Percentiles rank a stretch among this genome's conserved stretches.
Conservation (phyloP, 2,888 invertebrate species). For the Polydrusus cervinus region DNA sequence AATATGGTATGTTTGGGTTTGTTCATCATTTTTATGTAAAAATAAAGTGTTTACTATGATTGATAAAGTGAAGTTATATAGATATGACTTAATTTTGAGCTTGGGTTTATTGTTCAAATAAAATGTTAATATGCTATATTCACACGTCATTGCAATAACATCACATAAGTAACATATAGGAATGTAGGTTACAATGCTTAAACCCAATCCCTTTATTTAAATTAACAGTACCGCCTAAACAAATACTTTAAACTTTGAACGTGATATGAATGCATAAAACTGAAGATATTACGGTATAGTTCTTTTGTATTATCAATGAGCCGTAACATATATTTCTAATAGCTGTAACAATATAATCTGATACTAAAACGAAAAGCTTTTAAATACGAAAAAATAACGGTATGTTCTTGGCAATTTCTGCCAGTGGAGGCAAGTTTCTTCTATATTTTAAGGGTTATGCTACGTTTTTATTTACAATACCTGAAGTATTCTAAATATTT, state of each 20-base stretch:
- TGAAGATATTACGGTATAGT: slow-evolving; percentile 45
- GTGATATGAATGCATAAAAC: slow-evolving; percentile 28
- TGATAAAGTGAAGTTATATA: too few species aligned
- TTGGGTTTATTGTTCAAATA: too few species aligned
- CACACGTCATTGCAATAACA: not conserved
- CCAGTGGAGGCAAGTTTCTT: too few species aligned
- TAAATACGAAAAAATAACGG: slow-evolving; percentile 8
- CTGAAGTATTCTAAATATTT: too few species aligned
- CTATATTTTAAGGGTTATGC: too few species aligned
- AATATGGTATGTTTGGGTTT: too few species aligned
- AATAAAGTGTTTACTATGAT: too few species aligned
- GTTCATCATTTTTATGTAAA: too few species aligned
- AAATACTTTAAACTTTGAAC: slow-evolving; percentile 5
- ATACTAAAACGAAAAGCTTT: slow-evolving; percentile 21
- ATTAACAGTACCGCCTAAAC: slow-evolving; percentile 27
- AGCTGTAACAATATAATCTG: slow-evolving; percentile 17
- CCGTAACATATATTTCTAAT: slow-evolving; percentile 38
- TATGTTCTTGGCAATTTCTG: not conserved
- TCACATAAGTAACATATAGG: not conserved
- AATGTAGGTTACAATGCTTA: slow-evolving; percentile 21
- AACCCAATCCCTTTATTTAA: slow-evolving; percentile 31
- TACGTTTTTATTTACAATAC: too few species aligned
- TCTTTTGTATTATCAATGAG: slow-evolving; percentile 35
- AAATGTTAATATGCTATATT: not conserved
- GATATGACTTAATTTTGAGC: too few species aligned